Conservation (phyloP, 1,140 invertebrate genomes). For the Sycophaga agraensis region DNA sequence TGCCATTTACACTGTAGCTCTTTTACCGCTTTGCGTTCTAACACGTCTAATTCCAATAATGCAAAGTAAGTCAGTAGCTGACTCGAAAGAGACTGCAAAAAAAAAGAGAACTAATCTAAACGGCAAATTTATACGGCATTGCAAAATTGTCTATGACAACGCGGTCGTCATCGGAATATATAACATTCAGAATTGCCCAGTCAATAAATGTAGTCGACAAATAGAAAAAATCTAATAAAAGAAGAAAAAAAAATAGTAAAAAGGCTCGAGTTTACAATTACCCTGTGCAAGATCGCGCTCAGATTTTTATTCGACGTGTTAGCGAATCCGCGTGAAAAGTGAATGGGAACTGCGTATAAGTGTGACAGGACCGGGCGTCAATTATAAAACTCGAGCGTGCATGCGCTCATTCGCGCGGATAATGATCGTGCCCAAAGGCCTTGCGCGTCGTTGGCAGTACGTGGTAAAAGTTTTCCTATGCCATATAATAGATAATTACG, state of each 20-base stretch:
- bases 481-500: too few relatives aligned
- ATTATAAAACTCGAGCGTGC: slow-evolving; percentile 15
- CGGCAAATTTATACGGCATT: neutral
- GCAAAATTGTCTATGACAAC: neutral
- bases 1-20: too few relatives aligned
- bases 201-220: too few relatives aligned
- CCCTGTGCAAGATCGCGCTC: too few relatives aligned
- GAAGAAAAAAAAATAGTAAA: too few relatives aligned
- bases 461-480: slow-evolving; percentile 22
- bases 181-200: neutral
- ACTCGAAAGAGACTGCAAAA: neutral
- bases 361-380: slow-evolving; percentile 3
- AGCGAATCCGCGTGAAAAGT: slow-evolving; percentile 16
- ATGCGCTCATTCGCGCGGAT: slow-evolving; percentile 17
- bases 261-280: too few relatives aligned
- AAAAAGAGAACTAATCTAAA: too few relatives aligned
- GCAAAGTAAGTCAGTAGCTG: neutral
- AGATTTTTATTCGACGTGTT: neutral
- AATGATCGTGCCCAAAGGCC: slow-evolving; percentile 16
- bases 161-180: too few relatives aligned
- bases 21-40: too few relatives aligned
- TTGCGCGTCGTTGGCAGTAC: neutral
- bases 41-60: neutral
- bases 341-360: slow-evolving; percentile 17
- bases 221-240: too few relatives aligned